Percentiles rank a stretch among this genome's conserved stretches.
phyloP scores from a whole-genome alignment of 2,797 vertebrate species.

The Macroramphosus scolopax region DNA sequence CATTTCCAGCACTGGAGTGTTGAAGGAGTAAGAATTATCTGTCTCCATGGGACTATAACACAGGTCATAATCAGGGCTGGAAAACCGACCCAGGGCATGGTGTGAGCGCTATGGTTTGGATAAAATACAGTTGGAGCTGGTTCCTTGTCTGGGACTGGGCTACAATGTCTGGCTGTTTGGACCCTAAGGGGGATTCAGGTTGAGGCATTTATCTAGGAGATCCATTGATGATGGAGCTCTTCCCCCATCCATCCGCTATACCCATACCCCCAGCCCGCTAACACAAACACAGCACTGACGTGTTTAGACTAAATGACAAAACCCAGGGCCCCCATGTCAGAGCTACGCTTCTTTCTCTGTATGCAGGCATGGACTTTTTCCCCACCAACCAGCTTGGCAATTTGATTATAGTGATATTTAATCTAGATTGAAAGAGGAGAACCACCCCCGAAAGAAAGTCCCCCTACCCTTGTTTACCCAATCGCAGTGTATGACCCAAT shows the following conservation, averaged over 20 bases:
- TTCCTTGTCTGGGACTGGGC: slow-evolving; percentile 41
- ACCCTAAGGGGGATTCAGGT: slow-evolving; percentile 66
- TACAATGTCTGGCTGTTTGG: slow-evolving; percentile 53
- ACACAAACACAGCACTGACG: slow-evolving; percentile 78
- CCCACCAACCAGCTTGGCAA: slow-evolving; percentile 63
- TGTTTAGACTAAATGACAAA: slow-evolving; percentile 81
- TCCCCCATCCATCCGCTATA: slow-evolving; percentile 55
- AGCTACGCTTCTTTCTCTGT: slow-evolving; percentile 62
- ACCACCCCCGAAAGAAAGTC: slow-evolving; percentile 33
- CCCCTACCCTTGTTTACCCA: slow-evolving; percentile 53
- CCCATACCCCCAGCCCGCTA: slow-evolving; percentile 64
- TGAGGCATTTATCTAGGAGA: slow-evolving; percentile 78
- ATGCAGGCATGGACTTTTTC: slow-evolving; percentile 68
- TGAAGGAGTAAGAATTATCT: too few species aligned
- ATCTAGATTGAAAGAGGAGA: slow-evolving; percentile 81
- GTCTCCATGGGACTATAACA: too few species aligned
- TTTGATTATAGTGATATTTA: slow-evolving; percentile 80
- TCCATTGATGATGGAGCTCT: slow-evolving; percentile 71
- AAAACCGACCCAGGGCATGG: slow-evolving; percentile 7
- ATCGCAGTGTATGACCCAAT: slow-evolving; percentile 69
- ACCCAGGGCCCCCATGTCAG: slow-evolving; percentile 74
- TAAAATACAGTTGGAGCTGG: slow-evolving; percentile 45
- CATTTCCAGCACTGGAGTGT: slow-evolving; percentile 6
- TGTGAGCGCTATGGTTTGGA: slow-evolving; percentile 33
- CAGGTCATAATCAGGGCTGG: slow-evolving; percentile 35